These are phyloP conservation scores for Spea bombifrons DNA, from an alignment of 2,113 vertebrate genomes.

Conservation along the genomic window DNA sequence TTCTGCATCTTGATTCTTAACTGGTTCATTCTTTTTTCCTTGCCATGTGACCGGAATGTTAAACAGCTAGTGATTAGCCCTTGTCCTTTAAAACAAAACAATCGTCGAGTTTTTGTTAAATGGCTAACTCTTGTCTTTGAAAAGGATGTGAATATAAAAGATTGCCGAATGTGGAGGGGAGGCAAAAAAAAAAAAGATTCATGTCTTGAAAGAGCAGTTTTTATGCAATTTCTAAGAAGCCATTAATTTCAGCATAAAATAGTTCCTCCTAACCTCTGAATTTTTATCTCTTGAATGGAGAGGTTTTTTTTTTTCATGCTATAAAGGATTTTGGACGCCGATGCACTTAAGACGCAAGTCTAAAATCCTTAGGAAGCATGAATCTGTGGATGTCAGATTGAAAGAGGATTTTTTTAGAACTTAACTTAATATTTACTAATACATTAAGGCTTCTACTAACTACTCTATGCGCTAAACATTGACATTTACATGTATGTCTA, in stretches of 20 bases:
- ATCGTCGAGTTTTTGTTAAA: conserved; percentile 74
- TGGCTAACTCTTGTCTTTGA: conserved; percentile 64
- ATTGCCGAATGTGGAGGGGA: conserved; percentile 43
- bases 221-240: conserved; percentile 33
- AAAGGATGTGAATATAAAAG: conserved; percentile 56
- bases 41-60: conserved; percentile 74
- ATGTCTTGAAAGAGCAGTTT: conserved; percentile 49
- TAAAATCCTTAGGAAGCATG: neutral
- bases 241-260: conserved; percentile 25
- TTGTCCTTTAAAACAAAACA: conserved; percentile 73
- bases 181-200: conserved; percentile 48
- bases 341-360: conserved; percentile 10
- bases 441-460: no score
- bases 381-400: conserved; percentile 17
- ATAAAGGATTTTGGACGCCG: conserved; percentile 23
- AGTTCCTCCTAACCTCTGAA: conserved; percentile 24
- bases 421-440: neutral
- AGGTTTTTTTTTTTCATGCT: conserved; percentile 18
- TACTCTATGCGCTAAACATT: no score
- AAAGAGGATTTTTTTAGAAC: neutral
- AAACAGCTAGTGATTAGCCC: conserved; percentile 75
- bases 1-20: conserved; percentile 72
- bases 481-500: no score
- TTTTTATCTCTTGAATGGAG: conserved; percentile 27
- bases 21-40: conserved; percentile 70